Conservation (phyloP, 23 tunicate species). For the Trididemnum miniatum region DNA sequence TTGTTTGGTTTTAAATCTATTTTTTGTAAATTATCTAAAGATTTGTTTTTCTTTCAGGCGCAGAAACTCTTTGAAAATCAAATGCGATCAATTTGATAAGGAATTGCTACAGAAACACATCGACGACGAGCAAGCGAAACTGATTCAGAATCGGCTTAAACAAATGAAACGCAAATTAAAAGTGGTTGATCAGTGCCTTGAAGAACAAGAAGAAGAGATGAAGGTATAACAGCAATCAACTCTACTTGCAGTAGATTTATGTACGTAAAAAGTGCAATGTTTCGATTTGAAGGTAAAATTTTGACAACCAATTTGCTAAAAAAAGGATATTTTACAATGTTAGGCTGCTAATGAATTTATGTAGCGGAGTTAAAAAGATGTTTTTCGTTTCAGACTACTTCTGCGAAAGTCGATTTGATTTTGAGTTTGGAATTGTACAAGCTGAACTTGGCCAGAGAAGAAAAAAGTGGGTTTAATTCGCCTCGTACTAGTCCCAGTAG, state of each 20-base stretch:
- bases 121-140: slow-evolving; percentile 17
- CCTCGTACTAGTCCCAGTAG: background rate
- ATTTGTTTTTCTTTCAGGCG: slow-evolving; percentile 44
- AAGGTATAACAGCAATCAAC: no score
- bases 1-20: no score
- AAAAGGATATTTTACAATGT: background rate
- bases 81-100: slow-evolving; percentile 60
- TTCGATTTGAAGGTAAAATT: no score
- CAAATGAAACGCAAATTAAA: slow-evolving; percentile 42
- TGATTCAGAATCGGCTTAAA: slow-evolving; percentile 27
- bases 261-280: no score
- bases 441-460: slow-evolving; percentile 32
- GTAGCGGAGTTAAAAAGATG: no score
- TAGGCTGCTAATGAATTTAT: no score
- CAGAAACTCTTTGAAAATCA: slow-evolving; percentile 54
- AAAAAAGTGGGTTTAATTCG: background rate
- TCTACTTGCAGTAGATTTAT: no score
- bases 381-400: slow-evolving; percentile 32
- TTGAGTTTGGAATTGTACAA: slow-evolving; percentile 48
- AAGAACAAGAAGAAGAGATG: slow-evolving; percentile 41
- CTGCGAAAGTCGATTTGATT: slow-evolving; percentile 49
- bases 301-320: background rate
- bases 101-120: slow-evolving; percentile 15
- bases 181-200: slow-evolving; percentile 64
- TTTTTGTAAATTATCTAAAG: no score